Evolutionary conservation across 2,888 invertebrate genomes (phyloP).

Genomic region (Willowsia nigromaculata): DNA sequence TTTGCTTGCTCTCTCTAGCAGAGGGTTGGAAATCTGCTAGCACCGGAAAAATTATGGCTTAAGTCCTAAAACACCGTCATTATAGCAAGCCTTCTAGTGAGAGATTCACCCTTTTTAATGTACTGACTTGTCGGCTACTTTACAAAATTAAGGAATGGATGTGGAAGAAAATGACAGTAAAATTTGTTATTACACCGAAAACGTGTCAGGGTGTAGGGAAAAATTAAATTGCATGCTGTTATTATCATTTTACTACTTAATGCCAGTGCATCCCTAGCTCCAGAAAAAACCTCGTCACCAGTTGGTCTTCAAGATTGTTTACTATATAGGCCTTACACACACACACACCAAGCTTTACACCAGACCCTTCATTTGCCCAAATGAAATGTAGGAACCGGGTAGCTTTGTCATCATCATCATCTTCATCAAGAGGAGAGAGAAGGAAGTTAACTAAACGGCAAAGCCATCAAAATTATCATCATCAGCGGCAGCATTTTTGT

Average conservation of each 20-base stretch:
- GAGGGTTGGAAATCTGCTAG: neutral
- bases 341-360: neutral
- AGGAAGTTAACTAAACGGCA: constrained; percentile 42
- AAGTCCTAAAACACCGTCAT: constrained; percentile 1
- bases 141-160: neutral
- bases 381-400: neutral
- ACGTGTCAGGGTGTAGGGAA: constrained; percentile 5
- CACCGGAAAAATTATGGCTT: neutral
- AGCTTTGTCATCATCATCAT: constrained; percentile 18
- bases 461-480: constrained; percentile 67
- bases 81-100: neutral
- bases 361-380: neutral
- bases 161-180: neutral
- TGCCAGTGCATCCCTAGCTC: neutral
- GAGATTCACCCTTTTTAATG: constrained; percentile 27
- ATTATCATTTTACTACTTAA: neutral
- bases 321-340: too few species aligned
- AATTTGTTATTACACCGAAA: constrained; percentile 14
- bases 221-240: constrained; percentile 24
- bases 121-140: neutral
- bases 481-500: constrained; percentile 37
- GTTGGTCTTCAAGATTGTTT: neutral
- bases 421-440: constrained; percentile 27
- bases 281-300: neutral
- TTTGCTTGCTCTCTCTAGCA: neutral